Evolutionary conservation across 2,888 invertebrate species (phyloP).

Genomic region (Pharmacophagus antenor): DNA sequence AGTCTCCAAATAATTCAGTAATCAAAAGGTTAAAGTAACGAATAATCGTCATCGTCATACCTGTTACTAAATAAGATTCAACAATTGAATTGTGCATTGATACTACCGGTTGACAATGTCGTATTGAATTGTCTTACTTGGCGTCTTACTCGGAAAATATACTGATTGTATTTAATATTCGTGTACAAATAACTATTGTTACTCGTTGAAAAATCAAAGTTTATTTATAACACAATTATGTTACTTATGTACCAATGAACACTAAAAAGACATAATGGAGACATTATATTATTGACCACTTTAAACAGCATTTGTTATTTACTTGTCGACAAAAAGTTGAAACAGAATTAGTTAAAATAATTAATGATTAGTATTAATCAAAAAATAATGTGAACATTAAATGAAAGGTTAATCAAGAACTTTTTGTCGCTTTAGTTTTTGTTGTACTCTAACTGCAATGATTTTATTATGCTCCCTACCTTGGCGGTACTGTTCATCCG

Average conservation of each 20-base stretch:
- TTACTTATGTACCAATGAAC: not conserved
- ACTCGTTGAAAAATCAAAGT: not conserved
- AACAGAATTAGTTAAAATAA: not conserved
- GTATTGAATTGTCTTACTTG: conserved; percentile 9
- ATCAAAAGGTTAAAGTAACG: not conserved
- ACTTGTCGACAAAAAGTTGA: not conserved
- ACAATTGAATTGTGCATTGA: conserved; percentile 26
- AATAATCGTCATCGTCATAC: conserved; percentile 9
- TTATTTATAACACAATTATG: not conserved
- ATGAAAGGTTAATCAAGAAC: not conserved
- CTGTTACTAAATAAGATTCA: conserved; percentile 28
- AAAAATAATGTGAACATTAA: not conserved
- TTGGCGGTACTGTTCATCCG: conserved; percentile 22
- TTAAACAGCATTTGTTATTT: not conserved
- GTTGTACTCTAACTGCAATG: not conserved
- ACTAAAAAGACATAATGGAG: not conserved
- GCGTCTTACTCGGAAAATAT: conserved; percentile 8
- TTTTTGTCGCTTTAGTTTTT: not conserved
- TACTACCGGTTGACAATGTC: conserved; percentile 20
- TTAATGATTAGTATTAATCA: not conserved
- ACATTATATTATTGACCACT: too few relatives aligned
- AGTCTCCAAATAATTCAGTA: too few relatives aligned
- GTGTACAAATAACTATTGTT: not conserved
- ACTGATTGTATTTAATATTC: conserved; percentile 4
- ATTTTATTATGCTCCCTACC: conserved; percentile 25